phyloP scores from a whole-genome alignment of 2,113 vertebrate genomes.

The Marmota monax region DNA sequence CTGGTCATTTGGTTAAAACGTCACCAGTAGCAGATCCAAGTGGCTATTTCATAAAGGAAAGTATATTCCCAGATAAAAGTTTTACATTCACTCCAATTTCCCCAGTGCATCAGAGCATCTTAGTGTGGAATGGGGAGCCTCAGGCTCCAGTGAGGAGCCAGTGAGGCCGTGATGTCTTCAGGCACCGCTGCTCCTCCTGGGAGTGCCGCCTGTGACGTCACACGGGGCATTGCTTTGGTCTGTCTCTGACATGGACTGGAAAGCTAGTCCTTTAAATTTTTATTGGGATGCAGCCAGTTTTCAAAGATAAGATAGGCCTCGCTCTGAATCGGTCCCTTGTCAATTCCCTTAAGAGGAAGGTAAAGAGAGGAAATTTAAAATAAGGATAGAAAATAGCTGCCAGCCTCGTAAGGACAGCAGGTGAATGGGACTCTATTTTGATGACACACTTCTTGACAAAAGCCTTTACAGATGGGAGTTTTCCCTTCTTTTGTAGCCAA shows the following conservation, averaged over 20 bases:
- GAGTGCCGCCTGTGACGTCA: background rate
- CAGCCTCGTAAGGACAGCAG: background rate
- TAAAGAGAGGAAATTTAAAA: slow-evolving; percentile 9
- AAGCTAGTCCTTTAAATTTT: background rate
- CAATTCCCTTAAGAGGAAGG: background rate
- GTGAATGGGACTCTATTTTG: background rate
- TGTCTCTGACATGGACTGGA: background rate
- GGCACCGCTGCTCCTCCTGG: accelerated
- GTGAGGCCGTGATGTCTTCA: accelerated
- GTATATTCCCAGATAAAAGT: background rate
- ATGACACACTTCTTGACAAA: background rate
- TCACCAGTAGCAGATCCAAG: background rate
- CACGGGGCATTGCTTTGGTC: background rate
- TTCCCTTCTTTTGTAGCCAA: background rate
- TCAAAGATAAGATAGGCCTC: background rate
- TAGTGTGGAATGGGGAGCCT: background rate
- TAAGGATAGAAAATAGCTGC: slow-evolving; percentile 7
- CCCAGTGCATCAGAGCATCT: background rate
- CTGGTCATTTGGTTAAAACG: background rate
- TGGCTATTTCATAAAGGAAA: background rate
- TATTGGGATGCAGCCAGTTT: background rate
- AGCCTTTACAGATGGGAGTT: background rate
- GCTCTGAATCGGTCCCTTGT: background rate
- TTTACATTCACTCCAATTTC: background rate
- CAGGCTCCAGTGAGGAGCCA: background rate